These are phyloP conservation scores for Patagioenas fasciata DNA, from an alignment of 2,113 vertebrate genomes.

Conservation along the genomic window DNA sequence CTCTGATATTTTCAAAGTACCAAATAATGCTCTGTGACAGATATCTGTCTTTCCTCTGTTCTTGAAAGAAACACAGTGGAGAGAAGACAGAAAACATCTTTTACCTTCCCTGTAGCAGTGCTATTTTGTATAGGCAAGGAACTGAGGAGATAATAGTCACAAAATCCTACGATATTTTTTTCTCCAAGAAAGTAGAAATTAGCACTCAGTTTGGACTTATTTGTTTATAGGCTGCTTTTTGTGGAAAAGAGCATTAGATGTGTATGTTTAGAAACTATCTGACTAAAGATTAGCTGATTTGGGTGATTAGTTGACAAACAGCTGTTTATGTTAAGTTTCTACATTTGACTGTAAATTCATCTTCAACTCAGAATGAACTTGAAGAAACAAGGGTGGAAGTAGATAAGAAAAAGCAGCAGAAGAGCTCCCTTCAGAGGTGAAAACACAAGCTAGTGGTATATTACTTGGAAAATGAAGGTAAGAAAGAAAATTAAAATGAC, in stretches of 20 bases:
- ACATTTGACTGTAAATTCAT: neutral
- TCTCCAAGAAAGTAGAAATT: neutral
- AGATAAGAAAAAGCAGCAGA: neutral
- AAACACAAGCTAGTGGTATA: neutral
- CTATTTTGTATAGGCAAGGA: neutral
- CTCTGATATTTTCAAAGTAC: slow-evolving; percentile 33
- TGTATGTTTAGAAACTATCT: neutral
- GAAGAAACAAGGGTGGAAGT: neutral
- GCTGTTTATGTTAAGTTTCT: neutral
- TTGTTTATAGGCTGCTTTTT: neutral
- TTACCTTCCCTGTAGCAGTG: slow-evolving; percentile 41
- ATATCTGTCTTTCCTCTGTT: slow-evolving; percentile 6
- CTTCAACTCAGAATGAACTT: neutral
- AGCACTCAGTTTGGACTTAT: neutral
- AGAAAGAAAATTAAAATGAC: neutral
- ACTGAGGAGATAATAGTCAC: neutral
- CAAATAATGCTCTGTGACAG: slow-evolving; percentile 3
- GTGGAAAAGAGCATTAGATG: neutral
- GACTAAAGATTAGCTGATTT: neutral
- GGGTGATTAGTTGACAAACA: neutral
- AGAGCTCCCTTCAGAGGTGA: neutral
- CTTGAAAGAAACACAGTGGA: neutral
- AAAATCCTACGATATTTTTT: slow-evolving; percentile 10
- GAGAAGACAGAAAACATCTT: neutral
- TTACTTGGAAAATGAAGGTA: neutral